Conservation (phyloP, 2,797 vertebrate species). For the Xenentodon cancila region DNA sequence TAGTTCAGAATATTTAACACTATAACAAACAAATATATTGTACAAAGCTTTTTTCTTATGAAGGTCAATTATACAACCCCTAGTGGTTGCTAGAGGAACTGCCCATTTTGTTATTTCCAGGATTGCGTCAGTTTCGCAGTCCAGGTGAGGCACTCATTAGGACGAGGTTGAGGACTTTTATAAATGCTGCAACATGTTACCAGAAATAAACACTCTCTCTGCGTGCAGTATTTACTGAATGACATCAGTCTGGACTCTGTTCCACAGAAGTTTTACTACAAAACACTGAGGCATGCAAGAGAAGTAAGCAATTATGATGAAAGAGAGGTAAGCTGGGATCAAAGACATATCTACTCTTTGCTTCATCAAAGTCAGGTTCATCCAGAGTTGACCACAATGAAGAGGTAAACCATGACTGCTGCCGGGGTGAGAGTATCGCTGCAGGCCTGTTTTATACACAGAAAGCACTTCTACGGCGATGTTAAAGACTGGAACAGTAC, state of each 20-base stretch:
- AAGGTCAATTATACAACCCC: too few relatives aligned
- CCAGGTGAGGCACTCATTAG: too few relatives aligned
- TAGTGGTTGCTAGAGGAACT: too few relatives aligned
- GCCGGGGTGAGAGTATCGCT: neutral
- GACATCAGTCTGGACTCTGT: neutral
- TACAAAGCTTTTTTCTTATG: too few relatives aligned
- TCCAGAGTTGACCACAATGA: constrained; percentile 9
- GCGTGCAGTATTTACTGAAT: constrained; percentile 9
- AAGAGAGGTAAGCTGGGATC: constrained; percentile 15
- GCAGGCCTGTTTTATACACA: constrained; percentile 9
- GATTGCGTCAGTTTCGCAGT: too few relatives aligned
- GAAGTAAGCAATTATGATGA: neutral
- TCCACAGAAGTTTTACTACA: neutral
- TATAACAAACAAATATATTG: too few relatives aligned
- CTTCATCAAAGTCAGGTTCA: constrained; percentile 31
- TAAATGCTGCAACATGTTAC: neutral
- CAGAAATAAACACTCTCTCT: neutral
- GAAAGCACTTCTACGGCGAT: constrained; percentile 13
- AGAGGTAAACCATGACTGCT: constrained; percentile 13
- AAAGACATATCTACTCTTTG: constrained; percentile 2
- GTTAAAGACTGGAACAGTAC: constrained; percentile 5
- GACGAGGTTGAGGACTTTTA: neutral
- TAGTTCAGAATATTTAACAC: too few relatives aligned
- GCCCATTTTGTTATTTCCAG: too few relatives aligned
- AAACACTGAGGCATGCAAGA: constrained; percentile 5